A percentile compares a stretch with the other conserved stretches of the same genome.
Conservation (phyloP, 2,113 vertebrate genomes). For the Hiodon tergisus region DNA sequence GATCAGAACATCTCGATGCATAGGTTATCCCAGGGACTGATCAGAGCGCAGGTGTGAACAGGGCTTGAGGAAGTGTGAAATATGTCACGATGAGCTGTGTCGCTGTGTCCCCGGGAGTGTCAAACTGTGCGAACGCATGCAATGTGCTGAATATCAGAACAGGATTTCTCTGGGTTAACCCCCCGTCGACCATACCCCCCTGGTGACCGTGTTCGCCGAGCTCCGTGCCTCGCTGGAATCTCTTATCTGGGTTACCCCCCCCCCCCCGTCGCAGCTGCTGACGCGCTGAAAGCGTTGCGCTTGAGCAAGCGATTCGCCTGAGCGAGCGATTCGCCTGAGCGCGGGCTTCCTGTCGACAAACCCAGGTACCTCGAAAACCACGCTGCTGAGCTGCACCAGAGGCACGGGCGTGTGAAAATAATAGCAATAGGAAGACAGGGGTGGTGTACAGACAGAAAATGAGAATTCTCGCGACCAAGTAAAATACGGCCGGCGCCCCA, state of each 20-base stretch:
- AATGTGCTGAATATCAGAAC: background rate
- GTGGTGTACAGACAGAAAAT: too few relatives aligned
- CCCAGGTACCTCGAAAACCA: constrained; percentile 33
- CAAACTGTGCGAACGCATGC: background rate
- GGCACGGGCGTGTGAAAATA: too few relatives aligned
- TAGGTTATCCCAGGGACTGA: background rate
- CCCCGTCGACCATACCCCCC: constrained; percentile 15
- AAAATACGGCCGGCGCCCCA: too few relatives aligned
- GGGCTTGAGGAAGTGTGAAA: background rate
- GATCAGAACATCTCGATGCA: background rate
- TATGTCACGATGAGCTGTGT: background rate
- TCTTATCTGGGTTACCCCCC: constrained; percentile 44
- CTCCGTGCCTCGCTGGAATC: constrained; percentile 60
- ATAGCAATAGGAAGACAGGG: too few relatives aligned
- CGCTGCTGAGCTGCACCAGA: too few relatives aligned
- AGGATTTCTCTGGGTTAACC: constrained; percentile 12
- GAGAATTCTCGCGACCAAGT: too few relatives aligned
- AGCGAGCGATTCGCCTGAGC: constrained; percentile 51
- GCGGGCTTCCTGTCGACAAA: constrained; percentile 62
- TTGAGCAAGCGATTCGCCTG: constrained; percentile 48
- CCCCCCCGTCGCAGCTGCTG: constrained; percentile 46
- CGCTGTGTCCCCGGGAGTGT: background rate
- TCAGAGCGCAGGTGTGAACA: background rate
- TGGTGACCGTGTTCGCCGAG: constrained; percentile 47
- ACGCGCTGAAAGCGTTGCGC: constrained; percentile 53